Evolutionary conservation across 2,888 invertebrate genomes (phyloP).

Genomic region (Cheiracanthium punctorium): DNA sequence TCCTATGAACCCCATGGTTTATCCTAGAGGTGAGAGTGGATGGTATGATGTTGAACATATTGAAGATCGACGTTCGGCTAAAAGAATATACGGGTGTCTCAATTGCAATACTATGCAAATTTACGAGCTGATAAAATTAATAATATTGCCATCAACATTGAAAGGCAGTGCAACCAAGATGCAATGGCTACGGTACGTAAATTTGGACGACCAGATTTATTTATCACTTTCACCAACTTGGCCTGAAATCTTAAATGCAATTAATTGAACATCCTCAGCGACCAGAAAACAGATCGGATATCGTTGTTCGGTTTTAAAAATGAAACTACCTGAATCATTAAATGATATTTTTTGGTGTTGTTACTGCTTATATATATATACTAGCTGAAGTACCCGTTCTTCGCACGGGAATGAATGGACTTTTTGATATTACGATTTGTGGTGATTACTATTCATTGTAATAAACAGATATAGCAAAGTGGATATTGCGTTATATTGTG

Average conservation of each 20-base stretch:
- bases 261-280: no score
- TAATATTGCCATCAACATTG: slow-evolving; percentile 43
- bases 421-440: no score
- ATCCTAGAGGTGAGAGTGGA: slow-evolving; percentile 72
- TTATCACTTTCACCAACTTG: slow-evolving; percentile 77
- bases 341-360: slow-evolving; percentile 73
- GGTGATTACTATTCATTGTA: no score
- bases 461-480: no score
- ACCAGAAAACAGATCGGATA: slow-evolving; percentile 72
- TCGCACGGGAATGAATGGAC: no score
- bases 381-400: no score
- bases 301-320: slow-evolving; percentile 72
- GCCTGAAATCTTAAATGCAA: slow-evolving; percentile 74
- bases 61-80: neutral
- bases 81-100: neutral
- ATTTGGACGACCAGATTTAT: no score
- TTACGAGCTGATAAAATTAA: neutral
- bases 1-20: slow-evolving; percentile 71
- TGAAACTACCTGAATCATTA: slow-evolving; percentile 72
- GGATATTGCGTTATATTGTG: no score
- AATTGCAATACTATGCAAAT: slow-evolving; percentile 33
- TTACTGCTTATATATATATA: slow-evolving; percentile 71
- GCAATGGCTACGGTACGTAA: no score
- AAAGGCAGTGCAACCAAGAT: no score
- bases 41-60: slow-evolving; percentile 51